Evolutionary conservation across 2,888 invertebrate species (phyloP), one percentile per base, ranked within the genome.

Genomic region (Beris chalybata): DNA sequence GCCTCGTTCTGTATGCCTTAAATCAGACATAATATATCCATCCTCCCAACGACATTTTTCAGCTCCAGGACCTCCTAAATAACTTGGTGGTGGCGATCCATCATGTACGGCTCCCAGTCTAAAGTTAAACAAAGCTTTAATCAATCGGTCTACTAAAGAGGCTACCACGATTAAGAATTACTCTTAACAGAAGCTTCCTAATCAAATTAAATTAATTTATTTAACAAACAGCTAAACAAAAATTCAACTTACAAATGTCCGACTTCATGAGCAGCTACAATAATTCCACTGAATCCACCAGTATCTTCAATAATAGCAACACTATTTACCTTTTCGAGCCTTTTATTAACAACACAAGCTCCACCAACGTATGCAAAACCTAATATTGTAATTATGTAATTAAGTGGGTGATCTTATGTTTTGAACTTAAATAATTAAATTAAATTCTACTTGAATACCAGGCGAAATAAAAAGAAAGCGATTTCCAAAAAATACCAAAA

Each of bases 281-380:
- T 96, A 77, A 96, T 95, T 70, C 95, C 95, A 74, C 95, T 95
- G 84, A 95, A 96, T 72, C 95, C 95, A 72, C 95, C 95, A 45
- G 95, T 95, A 78, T 96, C 95, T 82, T 96, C 95, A 77, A 96
- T 95, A 76, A 96, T 96, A 75, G 95, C 95, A 67, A 95, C 95
- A 67, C 93, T 94, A 84, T 96, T 96, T 73, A 95, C 95, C 83
- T 96, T 96, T 85, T 95, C 95, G 73, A 95, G 85, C 73, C 95
- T 85, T 79, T 95, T 95, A 85, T 96, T 95, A 71, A 96, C 95
- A 65, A 95, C 95, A 81, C 95, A 96, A 65, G 95, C 95, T 75
- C 95, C 95, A 70, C 95, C 95, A 71, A 96, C 95, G 82, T 96
- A 96, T 69, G 95, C 95, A 80, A 96, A 96, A 78, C 95, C 95